Base-by-base conservation (phyloP, 2,888 invertebrate species). In the Philaethria dido region DNA sequence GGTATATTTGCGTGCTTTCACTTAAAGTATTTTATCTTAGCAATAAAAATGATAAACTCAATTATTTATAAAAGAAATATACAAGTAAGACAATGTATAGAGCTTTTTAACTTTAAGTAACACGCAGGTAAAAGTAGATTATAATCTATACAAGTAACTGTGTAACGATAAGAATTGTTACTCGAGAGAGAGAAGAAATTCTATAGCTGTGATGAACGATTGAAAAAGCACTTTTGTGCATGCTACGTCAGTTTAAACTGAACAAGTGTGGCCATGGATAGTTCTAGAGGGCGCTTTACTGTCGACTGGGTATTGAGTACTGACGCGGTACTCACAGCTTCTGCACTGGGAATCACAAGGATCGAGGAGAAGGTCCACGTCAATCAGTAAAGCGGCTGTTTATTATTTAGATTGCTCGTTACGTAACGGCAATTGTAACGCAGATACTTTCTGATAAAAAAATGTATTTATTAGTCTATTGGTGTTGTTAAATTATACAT, bases 41-140 rank as follows among this genome's bases (percentile, higher is more conserved):
- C 89, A 91, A 91, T 91, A 89, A 86, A 75, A 85, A 78, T 88
- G 87, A 92, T 90, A 86, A 91, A 92, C 92, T 92, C 92, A 92
- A 92, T 92, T 92, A 92, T 92, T 89, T 89, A 89, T 90, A 67
- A 73, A 80, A 85, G 85, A 86, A 87, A 84, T 86, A 88, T 85
- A 88, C 87, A 85, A 88, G 83, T 90, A 92, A 90, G 90, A 88
- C 83, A 88, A 86, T 92, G 92, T 92, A 92, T 93, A 92, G 93
- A 92, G 92, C 92, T 92, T 92, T 82, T 87, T 92, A 92, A 86
- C 82, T 64, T 78, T 89, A 90, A 89, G 90, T 87, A 87, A 85
- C 85, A 89, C 85, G 89, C 88, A 89, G 91, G 91, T 82, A 86
- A 80, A 52, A 85, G 64, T 90, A 91, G 85, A 85, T 78, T 81